Conservation (phyloP, 2,113 vertebrate genomes). For the Amblyopsis rosae region DNA sequence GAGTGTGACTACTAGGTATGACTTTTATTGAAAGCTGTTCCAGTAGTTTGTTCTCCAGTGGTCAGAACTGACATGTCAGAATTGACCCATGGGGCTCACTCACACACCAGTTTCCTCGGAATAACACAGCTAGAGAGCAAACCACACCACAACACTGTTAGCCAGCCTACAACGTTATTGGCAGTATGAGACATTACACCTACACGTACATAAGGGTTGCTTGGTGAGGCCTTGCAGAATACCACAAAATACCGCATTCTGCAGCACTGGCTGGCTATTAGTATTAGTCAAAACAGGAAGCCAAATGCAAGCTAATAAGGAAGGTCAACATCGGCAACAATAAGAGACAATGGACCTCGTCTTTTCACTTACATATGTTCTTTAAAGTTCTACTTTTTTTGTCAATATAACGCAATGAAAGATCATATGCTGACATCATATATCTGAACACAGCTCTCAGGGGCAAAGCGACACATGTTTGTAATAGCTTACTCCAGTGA, state of each 20-base stretch:
- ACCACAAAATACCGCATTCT: constrained; percentile 33
- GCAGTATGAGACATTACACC: not conserved
- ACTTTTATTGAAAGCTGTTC: constrained; percentile 41
- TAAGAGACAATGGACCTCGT: too few species aligned
- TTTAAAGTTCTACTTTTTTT: too few species aligned
- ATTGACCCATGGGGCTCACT: too few species aligned
- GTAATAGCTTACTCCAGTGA: constrained; percentile 6
- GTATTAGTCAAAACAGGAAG: not conserved
- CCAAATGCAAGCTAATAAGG: not conserved
- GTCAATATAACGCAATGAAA: too few species aligned
- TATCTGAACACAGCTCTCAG: not conserved
- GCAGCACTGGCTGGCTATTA: constrained; percentile 24
- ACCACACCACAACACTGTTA: too few species aligned
- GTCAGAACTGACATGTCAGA: too few species aligned
- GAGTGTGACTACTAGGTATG: too few species aligned
- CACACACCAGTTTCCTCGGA: too few species aligned
- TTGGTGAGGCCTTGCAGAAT: constrained; percentile 9
- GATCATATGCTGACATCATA: too few species aligned
- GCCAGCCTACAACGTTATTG: not conserved
- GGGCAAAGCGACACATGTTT: constrained; percentile 20
- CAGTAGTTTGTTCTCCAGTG: not conserved
- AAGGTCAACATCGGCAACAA: too few species aligned
- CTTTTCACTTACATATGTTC: too few species aligned
- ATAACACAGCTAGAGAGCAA: too few species aligned
- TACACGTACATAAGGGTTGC: not conserved